Evolutionary conservation across 2,113 vertebrate genomes (phyloP).

Genomic region (Asarcornis scutulata): DNA sequence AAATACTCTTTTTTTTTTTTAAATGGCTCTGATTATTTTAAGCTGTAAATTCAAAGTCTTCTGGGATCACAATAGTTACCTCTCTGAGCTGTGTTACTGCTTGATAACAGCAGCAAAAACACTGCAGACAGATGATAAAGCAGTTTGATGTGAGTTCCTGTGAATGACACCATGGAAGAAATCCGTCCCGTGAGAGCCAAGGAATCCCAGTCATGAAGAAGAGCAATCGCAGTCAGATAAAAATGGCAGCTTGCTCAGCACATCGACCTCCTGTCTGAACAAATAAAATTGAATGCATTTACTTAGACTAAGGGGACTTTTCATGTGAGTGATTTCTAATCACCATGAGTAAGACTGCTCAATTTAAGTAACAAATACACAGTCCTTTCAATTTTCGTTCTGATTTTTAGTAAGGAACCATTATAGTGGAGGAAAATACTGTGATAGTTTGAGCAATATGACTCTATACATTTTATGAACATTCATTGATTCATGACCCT

Average conservation of each 20-base stretch:
- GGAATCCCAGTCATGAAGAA: constrained; percentile 43
- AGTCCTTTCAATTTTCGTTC: not conserved
- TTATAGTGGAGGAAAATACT: not conserved
- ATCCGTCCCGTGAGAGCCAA: constrained; percentile 27
- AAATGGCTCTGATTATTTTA: constrained; percentile 36
- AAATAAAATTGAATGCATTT: constrained; percentile 41
- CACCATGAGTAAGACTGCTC: not conserved
- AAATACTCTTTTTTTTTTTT: not conserved
- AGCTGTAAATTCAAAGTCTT: constrained; percentile 33
- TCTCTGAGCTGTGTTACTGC: constrained; percentile 34
- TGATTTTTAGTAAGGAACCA: not conserved
- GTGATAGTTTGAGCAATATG: not conserved
- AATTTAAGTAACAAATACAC: not conserved
- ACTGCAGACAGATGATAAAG: constrained; percentile 55
- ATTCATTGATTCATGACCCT: not conserved
- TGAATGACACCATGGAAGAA: constrained; percentile 29
- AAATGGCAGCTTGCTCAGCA: constrained; percentile 31
- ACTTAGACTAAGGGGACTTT: not conserved
- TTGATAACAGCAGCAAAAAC: constrained; percentile 44
- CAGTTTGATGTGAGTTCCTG: constrained; percentile 34
- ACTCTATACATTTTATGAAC: not conserved
- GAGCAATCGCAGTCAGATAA: constrained; percentile 21
- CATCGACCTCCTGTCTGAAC: not conserved
- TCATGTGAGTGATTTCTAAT: not conserved
- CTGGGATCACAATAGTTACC: constrained; percentile 7